Base-by-base conservation (phyloP, 2,888 invertebrate species). In the Helleia helle region DNA sequence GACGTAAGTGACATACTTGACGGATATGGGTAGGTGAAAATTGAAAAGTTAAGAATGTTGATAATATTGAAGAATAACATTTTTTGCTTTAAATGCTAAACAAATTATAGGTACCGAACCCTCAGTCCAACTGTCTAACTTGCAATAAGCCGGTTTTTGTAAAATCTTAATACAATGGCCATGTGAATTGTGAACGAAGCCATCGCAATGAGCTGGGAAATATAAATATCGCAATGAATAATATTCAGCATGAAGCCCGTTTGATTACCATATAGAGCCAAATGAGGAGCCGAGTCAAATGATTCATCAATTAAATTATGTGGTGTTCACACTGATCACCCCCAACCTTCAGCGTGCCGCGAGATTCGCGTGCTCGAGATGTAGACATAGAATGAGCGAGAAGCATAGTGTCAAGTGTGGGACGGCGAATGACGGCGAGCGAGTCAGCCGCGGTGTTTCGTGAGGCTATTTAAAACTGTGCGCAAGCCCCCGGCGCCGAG, bases 401-500 rank as follows among this genome's bases (percentile, higher is more conserved):
- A 84, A 83, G 62, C 70, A 73, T 52, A 69, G 83, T n/a, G n/a
- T n/a, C n/a, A n/a, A n/a, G n/a, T 79, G 81, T 80, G 83, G 81
- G 83, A 71, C 62, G n/a, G n/a, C n/a, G 64, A 56, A 52, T 70
- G 76, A 76, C 80, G 79, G 68, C 71, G 76, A 72, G 53, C 58
- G 66, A 69, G 63, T 65, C 68, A 60, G 68, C 62, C 56, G 54
- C 64, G 59, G 58, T 72, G n/a, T n/a, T n/a, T 74, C 74, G 65
- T 65, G 79, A 79, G 74, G 85, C 85, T 85, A 85, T 85, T 85
- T 85, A 85, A 85, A 85, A 85, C 80, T 77, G 74, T 79, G 85
- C 85, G 85, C 85, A 84, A 71, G 79, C 72, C 77, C 81, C 76
- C 70, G 75, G 75, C 81, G 80, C 72, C 81, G 81, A 84, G 83